Base-by-base conservation (phyloP, 2,797 vertebrate genomes). In the Parambassis ranga region DNA sequence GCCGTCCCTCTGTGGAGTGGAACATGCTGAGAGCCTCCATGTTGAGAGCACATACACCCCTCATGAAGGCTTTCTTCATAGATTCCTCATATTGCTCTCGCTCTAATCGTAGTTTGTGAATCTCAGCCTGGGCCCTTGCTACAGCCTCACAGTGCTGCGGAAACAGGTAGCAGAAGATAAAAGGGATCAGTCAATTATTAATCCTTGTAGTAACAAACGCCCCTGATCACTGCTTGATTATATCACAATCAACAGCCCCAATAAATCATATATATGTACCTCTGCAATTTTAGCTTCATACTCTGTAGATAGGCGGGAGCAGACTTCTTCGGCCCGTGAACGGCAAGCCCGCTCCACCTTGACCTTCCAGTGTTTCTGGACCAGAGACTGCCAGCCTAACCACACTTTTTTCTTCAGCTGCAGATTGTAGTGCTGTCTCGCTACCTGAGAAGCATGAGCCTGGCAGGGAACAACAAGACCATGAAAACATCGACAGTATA, bases 31-130 rank as follows among this genome's bases (percentile, higher is more conserved):
- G 95, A 49, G 98, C 95, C 89, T 99, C 98, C 15, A 99, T 91
- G 84, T 98, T 98, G 79, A 99, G 90, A 5, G 97, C 98, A 70
- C 98, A 99, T 0, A 99, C 96, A 0, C 97, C 96, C 51, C 98
- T 94, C 98, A 99, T 98, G 76, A 99, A 97, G 2, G 97, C 96
- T 81, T 97, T 98, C 87, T 96, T 99, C 95, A 98, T 96, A 2
- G 95, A 92, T 51, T 95, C 95, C 79, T 98, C 95, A 59, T 93
- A 96, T 2, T 89, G 94, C 4, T 95, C 96, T 63, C 92, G 92
- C 77, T 98, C 96, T 6, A 69, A 72, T 2, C 88, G 95, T 75
- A 98, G 87, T 60, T 91, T 92, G 59, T 92, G 90, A 72, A 98
- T 91, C 83, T 98, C 95, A 31, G 85, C 81, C 81, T 93, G 94